phyloP scores from a whole-genome alignment of 2,888 invertebrate species.

The Steinernema scapterisci region DNA sequence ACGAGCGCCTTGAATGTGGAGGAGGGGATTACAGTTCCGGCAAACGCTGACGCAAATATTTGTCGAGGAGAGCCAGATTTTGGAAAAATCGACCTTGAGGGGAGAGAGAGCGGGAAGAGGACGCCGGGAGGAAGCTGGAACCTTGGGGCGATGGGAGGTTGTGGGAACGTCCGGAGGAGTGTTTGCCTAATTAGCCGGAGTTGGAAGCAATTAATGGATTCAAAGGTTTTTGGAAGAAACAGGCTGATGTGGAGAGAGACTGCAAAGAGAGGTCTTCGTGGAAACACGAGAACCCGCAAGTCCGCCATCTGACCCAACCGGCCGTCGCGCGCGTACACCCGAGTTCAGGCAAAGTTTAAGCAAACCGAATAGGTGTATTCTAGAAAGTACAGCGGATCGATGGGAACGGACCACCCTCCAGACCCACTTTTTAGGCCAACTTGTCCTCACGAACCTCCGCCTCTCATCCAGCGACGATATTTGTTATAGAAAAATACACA shows the following conservation, averaged over 20 bases:
- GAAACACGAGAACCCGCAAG: no score
- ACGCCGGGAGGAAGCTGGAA: not conserved
- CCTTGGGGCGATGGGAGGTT: not conserved
- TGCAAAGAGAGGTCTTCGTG: no score
- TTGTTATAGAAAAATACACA: conserved; percentile 32
- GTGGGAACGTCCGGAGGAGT: not conserved
- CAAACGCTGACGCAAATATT: conserved; percentile 31
- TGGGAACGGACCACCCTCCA: not conserved
- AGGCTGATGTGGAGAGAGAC: no score
- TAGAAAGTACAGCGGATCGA: not conserved
- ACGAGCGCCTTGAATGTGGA: conserved; percentile 12
- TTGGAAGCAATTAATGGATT: no score
- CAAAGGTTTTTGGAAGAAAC: no score
- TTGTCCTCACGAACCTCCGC: conserved; percentile 18
- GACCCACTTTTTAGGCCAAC: conserved; percentile 6
- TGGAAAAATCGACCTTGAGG: conserved; percentile 18
- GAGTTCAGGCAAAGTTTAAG: not conserved
- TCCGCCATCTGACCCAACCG: no score
- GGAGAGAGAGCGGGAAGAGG: not conserved
- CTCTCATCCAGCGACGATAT: conserved; percentile 15
- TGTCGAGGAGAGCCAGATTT: conserved; percentile 7
- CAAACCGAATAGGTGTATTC: not conserved
- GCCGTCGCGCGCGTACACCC: no score
- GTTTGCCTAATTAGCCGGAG: not conserved
- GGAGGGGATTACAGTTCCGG: conserved; percentile 25